A percentile compares a stretch with the other conserved stretches of the same genome.
Conservation (phyloP, 2,797 vertebrate genomes). For the Distichodus sexfasciatus region DNA sequence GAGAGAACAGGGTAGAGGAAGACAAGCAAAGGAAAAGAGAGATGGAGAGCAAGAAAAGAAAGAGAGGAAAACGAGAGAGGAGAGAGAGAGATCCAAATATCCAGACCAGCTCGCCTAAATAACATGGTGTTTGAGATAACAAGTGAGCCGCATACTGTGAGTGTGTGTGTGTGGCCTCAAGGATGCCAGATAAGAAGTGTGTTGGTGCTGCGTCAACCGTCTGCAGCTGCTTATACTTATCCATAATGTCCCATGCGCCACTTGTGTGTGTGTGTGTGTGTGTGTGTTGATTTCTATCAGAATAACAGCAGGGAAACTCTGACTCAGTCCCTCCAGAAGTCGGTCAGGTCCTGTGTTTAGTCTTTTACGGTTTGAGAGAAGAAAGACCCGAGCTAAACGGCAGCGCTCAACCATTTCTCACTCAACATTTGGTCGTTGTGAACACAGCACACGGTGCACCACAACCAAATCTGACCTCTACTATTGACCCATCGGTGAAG, state of each 20-base stretch:
- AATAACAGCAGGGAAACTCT: conserved; percentile 9
- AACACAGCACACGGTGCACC: too few species aligned
- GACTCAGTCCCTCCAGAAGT: conserved; percentile 6
- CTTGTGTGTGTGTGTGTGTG: not conserved
- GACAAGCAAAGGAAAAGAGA: not conserved
- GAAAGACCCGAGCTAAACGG: conserved; percentile 19
- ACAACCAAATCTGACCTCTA: too few species aligned
- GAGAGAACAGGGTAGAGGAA: too few species aligned
- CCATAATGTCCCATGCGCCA: conserved; percentile 41
- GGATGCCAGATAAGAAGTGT: conserved; percentile 49
- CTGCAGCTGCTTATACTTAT: conserved; percentile 49
- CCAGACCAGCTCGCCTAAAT: conserved; percentile 40
- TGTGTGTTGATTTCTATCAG: conserved; percentile 34
- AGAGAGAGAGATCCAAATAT: conserved; percentile 35
- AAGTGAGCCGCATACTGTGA: conserved; percentile 12
- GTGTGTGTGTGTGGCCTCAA: conserved; percentile 23
- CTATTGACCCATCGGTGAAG: too few species aligned
- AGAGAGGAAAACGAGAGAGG: not conserved
- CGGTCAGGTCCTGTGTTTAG: conserved; percentile 13
- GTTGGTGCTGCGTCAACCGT: conserved; percentile 39
- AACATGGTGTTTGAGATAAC: conserved; percentile 26
- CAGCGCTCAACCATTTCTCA: conserved; percentile 16
- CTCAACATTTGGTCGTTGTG: too few species aligned
- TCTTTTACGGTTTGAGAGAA: conserved; percentile 19
- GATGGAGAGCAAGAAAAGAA: not conserved